Percentiles rank a stretch among this genome's conserved stretches.
Evolutionary conservation across 2,888 invertebrate genomes (phyloP).

Genomic region (Neoaliturus tenellus): DNA sequence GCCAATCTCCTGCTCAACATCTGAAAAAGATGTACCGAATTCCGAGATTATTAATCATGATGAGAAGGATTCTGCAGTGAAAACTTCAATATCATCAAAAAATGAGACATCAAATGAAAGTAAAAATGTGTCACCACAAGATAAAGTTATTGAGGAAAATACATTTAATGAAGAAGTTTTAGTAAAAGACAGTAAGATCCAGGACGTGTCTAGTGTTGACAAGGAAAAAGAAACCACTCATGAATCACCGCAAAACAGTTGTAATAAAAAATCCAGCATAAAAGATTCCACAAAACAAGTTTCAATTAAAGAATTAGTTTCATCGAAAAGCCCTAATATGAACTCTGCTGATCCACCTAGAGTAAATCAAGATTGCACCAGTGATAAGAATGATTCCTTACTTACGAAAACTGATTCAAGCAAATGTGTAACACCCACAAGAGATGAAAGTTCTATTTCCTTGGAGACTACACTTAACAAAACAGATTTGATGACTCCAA

Average conservation of each 20-base stretch:
- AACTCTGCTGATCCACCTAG: neutral
- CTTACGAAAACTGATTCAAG: constrained; percentile 69
- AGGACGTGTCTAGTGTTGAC: neutral
- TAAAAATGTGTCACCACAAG: neutral
- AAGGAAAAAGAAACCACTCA: neutral
- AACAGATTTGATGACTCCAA: neutral
- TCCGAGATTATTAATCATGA: neutral
- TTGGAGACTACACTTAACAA: neutral
- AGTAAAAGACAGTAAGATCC: neutral
- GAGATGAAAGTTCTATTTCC: neutral
- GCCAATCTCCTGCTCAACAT: too few relatives aligned
- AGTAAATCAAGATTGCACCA: neutral
- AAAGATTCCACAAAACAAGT: neutral
- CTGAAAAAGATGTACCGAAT: constrained; percentile 68
- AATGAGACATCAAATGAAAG: neutral
- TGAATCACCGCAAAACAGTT: neutral
- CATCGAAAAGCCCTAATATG: neutral
- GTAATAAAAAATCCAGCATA: neutral
- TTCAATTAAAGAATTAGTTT: neutral
- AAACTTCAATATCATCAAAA: neutral
- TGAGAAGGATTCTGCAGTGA: neutral
- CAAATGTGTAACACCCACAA: neutral
- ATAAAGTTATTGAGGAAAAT: neutral
- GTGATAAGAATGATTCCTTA: neutral
- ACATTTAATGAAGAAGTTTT: neutral